Percentiles rank a stretch among this genome's conserved stretches.
These are phyloP conservation scores for Drosophila quinaria DNA, from an alignment of 2,888 invertebrate species.

Conservation along the genomic window DNA sequence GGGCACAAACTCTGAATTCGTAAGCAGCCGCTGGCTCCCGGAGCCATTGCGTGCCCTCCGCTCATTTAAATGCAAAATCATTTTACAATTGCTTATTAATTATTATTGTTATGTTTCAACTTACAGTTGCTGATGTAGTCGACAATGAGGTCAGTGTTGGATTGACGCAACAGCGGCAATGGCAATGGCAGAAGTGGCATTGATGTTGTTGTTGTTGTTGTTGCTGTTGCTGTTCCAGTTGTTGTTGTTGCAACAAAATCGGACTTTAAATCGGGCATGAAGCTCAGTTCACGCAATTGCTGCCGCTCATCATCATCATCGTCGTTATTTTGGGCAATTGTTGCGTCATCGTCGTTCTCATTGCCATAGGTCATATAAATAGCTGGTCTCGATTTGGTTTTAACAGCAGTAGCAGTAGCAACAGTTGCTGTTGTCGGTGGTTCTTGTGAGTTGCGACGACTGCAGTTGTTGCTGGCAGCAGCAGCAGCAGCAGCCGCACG, in stretches of 20 bases:
- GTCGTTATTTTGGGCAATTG: slow-evolving; percentile 19
- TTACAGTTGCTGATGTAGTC: slow-evolving; percentile 89
- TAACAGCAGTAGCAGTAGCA: slow-evolving; percentile 32
- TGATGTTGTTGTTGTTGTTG: neutral
- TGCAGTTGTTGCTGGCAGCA: slow-evolving; percentile 32
- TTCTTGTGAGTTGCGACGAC: slow-evolving; percentile 68
- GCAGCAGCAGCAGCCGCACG: slow-evolving; percentile 72
- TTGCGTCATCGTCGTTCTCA: neutral
- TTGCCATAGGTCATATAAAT: slow-evolving; percentile 42
- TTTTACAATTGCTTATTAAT: too few relatives aligned
- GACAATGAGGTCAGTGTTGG: slow-evolving; percentile 86
- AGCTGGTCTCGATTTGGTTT: slow-evolving; percentile 32
- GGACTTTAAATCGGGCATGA: slow-evolving; percentile 62
- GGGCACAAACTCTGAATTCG: too few relatives aligned
- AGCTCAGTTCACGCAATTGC: slow-evolving; percentile 59
- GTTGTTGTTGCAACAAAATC: slow-evolving; percentile 28
- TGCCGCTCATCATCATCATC: slow-evolving; percentile 45
- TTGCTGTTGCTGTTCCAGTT: neutral
- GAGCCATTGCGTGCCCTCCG: too few relatives aligned
- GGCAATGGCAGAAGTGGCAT: neutral
- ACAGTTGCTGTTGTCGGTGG: slow-evolving; percentile 28
- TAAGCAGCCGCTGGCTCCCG: too few relatives aligned
- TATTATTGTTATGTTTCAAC: too few relatives aligned
- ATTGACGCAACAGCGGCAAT: slow-evolving; percentile 14
- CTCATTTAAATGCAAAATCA: too few relatives aligned